These are phyloP conservation scores for Chionoecetes opilio DNA, from an alignment of 1,140 invertebrate genomes.

Conservation along the genomic window DNA sequence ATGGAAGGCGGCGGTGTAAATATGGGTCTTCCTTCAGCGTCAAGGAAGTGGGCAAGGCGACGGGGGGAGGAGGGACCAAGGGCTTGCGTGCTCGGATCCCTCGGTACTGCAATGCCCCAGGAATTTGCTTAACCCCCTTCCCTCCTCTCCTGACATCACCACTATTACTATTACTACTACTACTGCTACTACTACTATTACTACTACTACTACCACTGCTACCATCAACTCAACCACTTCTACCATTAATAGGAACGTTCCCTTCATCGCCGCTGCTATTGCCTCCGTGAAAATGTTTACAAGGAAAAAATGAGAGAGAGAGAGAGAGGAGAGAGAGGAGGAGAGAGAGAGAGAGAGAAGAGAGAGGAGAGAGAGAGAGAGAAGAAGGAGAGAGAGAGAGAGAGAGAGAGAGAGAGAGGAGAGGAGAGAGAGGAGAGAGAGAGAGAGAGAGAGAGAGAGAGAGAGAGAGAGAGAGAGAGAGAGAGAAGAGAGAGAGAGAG, in stretches of 20 bases:
- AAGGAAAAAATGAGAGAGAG: not conserved
- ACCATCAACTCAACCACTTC: not conserved
- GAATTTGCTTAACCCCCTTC: not conserved
- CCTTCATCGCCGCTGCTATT: no score
- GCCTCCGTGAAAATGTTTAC: not conserved
- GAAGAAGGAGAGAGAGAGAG: no score
- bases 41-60: not conserved
- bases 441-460: no score
- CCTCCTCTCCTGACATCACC: no score
- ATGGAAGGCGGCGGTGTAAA: conserved; percentile 13
- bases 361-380: no score
- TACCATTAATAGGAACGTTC: not conserved
- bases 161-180: not conserved
- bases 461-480: not conserved
- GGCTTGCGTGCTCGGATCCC: conserved; percentile 34
- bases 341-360: no score
- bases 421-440: no score
- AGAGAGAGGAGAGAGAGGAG: no score
- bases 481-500: not conserved
- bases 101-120: conserved; percentile 21
- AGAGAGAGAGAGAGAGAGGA: no score
- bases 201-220: not conserved
- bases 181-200: not conserved
- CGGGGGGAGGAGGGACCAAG: not conserved
- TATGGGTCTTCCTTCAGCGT: conserved; percentile 23